phyloP scores from a whole-genome alignment of 2,888 invertebrate species.

The Perdita meconis region DNA sequence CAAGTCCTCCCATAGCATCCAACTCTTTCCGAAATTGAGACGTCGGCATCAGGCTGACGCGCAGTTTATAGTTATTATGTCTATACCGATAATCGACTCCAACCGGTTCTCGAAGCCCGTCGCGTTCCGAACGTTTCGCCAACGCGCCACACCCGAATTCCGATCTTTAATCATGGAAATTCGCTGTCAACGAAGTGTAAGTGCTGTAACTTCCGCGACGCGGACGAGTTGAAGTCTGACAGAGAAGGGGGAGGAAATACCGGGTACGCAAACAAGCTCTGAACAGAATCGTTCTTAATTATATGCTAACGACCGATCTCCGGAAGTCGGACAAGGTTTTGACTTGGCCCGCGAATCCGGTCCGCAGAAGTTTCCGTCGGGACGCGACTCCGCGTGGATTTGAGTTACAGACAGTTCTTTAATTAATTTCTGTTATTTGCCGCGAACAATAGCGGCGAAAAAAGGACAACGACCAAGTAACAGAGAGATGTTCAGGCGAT shows the following conservation, averaged over 20 bases:
- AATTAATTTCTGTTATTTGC: slow-evolving; percentile 62
- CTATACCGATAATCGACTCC: too few relatives aligned
- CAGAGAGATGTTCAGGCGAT: neutral
- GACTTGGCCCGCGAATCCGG: slow-evolving; percentile 8
- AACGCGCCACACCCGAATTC: too few relatives aligned
- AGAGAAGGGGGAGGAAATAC: neutral
- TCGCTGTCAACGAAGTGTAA: neutral
- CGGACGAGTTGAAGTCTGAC: neutral
- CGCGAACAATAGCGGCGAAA: neutral
- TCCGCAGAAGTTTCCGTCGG: slow-evolving; percentile 23
- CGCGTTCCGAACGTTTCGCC: too few relatives aligned
- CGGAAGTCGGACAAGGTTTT: slow-evolving; percentile 39
- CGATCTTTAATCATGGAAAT: neutral
- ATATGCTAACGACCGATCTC: slow-evolving; percentile 48
- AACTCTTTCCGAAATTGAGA: too few relatives aligned
- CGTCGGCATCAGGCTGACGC: too few relatives aligned
- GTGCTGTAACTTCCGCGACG: neutral
- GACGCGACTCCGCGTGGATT: slow-evolving; percentile 12
- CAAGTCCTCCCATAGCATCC: too few relatives aligned
- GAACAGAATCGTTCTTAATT: slow-evolving; percentile 42
- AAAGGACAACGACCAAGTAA: slow-evolving; percentile 26
- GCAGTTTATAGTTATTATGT: too few relatives aligned
- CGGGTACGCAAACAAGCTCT: slow-evolving; percentile 6
- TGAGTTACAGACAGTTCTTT: slow-evolving; percentile 51
- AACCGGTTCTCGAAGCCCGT: too few relatives aligned